Percentiles rank a stretch among this genome's conserved stretches.
phyloP scores from a whole-genome alignment of 2,797 vertebrate species.

The Setipinna tenuifilis region DNA sequence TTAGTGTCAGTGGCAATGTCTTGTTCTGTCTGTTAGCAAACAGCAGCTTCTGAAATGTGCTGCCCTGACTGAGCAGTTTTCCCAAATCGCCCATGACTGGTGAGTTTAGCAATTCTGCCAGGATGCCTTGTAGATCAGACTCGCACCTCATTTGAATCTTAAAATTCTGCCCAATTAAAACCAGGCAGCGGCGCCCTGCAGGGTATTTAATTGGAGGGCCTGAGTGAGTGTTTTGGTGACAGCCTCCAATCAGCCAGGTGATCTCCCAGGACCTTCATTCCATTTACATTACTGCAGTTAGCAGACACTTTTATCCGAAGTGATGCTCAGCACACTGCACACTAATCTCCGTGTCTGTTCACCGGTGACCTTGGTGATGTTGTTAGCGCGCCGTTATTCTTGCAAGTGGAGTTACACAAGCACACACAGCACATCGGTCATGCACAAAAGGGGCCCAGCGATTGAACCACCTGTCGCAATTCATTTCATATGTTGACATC shows the following conservation, averaged over 20 bases:
- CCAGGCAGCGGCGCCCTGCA: not conserved
- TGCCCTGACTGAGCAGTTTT: not conserved
- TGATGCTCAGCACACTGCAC: not conserved
- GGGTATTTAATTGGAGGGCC: not conserved
- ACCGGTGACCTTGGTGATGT: not conserved
- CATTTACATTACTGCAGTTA: not conserved
- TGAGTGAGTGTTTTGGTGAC: not conserved
- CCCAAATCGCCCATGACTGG: not conserved
- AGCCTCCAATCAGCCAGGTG: not conserved
- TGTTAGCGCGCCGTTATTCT: not conserved
- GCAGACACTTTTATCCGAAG: not conserved
- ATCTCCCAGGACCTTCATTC: not conserved
- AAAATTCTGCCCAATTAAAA: not conserved
- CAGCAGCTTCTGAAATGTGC: not conserved
- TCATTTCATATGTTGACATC: not conserved
- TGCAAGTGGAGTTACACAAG: no score
- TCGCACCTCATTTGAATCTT: not conserved
- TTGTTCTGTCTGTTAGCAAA: not conserved
- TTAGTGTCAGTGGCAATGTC: conserved; percentile 8
- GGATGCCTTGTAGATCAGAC: not conserved
- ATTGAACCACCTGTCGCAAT: not conserved
- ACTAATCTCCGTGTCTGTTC: not conserved
- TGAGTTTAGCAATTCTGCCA: not conserved
- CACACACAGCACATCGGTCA: not conserved
- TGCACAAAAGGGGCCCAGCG: not conserved